Conservation (phyloP, 2,797 vertebrate species). For the Ctenopoma multispine region DNA sequence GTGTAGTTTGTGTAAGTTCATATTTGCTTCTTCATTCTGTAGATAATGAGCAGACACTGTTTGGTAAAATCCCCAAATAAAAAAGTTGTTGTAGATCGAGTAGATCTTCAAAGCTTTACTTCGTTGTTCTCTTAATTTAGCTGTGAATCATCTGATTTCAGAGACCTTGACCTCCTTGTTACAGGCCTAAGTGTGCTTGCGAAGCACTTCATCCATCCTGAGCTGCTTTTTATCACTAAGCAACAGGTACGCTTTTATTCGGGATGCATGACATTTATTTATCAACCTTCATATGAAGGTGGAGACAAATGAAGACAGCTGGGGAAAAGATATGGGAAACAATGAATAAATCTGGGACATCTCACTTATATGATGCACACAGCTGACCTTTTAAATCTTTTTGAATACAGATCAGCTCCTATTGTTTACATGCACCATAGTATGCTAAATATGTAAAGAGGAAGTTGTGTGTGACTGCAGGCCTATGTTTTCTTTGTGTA, state of each 20-base stretch:
- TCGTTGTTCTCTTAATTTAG: background rate
- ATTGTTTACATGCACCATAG: background rate
- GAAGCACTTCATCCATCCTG: constrained; percentile 41
- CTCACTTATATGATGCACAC: constrained; percentile 11
- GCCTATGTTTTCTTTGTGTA: background rate
- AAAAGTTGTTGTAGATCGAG: constrained; percentile 3
- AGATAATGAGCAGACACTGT: no score
- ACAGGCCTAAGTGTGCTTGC: constrained; percentile 16
- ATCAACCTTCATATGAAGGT: constrained; percentile 1
- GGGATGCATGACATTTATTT: constrained; percentile 10
- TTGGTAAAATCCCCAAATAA: background rate
- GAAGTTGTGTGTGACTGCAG: no score
- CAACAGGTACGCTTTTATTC: constrained; percentile 58
- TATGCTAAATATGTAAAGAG: background rate
- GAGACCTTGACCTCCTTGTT: constrained; percentile 6
- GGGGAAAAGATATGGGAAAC: background rate
- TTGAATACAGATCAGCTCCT: constrained; percentile 9
- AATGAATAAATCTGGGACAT: constrained; percentile 13
- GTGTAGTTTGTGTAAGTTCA: no score
- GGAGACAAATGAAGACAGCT: background rate
- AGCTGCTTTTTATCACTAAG: constrained; percentile 50
- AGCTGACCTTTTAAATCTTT: background rate
- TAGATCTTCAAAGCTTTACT: constrained; percentile 20
- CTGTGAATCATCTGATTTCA: constrained; percentile 40
- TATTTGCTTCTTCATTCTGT: no score